These are phyloP conservation scores for Trichonephila clavata DNA, from an alignment of 1,140 invertebrate species.

Conservation along the genomic window DNA sequence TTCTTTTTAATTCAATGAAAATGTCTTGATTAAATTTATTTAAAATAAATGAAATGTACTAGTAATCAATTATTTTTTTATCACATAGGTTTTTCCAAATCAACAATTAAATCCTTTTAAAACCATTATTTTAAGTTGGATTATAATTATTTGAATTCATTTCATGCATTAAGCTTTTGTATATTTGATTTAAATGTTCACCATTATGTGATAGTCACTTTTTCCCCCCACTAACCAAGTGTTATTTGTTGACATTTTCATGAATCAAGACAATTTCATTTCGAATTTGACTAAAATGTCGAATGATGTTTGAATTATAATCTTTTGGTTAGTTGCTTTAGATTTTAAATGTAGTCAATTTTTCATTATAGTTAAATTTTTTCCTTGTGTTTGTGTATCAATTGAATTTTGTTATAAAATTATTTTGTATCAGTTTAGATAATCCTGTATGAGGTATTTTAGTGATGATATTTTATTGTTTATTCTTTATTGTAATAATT, in stretches of 20 bases:
- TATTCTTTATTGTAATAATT: not conserved
- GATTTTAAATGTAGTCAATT: slow-evolving; percentile 10
- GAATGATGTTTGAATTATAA: not conserved
- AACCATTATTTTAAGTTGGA: too few species aligned
- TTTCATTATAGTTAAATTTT: not conserved
- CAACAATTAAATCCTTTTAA: too few species aligned
- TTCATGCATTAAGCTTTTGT: not conserved
- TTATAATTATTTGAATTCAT: too few species aligned
- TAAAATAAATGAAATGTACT: too few species aligned
- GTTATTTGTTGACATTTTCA: not conserved
- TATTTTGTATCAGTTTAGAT: not conserved
- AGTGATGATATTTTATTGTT: slow-evolving; percentile 12
- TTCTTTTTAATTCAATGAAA: too few species aligned
- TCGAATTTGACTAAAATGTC: not conserved
- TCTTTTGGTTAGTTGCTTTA: not conserved
- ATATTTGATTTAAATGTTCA: slow-evolving; percentile 13
- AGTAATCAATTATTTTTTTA: too few species aligned
- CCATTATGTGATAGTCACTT: not conserved
- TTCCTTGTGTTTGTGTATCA: not conserved
- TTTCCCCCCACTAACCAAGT: not conserved
- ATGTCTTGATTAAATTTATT: too few species aligned
- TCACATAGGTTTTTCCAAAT: too few species aligned
- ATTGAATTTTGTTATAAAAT: not conserved
- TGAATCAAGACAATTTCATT: not conserved
- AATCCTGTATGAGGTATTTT: not conserved